Conservation (phyloP, 2,113 vertebrate species). For the Asarcornis scutulata region DNA sequence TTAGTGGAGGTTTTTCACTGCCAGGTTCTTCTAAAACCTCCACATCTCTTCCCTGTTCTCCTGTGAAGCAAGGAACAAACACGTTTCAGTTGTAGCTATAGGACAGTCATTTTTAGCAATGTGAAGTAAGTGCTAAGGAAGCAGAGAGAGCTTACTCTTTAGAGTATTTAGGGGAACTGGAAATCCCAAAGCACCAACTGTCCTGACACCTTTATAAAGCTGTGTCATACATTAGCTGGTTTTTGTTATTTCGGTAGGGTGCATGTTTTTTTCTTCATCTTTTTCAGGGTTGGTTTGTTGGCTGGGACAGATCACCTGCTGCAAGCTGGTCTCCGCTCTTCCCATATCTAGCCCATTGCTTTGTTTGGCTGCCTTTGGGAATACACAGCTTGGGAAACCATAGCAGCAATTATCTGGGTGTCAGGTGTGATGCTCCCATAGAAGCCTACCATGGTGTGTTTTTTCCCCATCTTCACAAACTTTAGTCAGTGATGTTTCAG, state of each 20-base stretch:
- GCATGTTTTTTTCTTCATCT: rapidly evolving
- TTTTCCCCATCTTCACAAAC: not conserved
- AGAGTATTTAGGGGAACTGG: not conserved
- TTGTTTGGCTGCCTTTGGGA: not conserved
- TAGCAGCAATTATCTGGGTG: not conserved
- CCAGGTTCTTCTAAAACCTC: not conserved
- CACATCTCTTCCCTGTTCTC: not conserved
- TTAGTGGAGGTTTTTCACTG: not conserved
- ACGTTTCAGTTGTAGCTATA: not conserved
- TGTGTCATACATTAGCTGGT: not conserved
- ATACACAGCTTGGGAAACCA: rapidly evolving
- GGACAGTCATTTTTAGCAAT: not conserved
- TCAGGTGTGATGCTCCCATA: not conserved
- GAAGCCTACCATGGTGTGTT: not conserved
- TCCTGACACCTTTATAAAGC: not conserved
- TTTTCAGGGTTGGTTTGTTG: not conserved
- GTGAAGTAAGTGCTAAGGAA: not conserved
- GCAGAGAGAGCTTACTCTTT: no score
- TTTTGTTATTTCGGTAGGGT: not conserved
- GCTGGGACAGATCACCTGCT: not conserved
- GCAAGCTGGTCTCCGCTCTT: not conserved
- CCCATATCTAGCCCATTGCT: rapidly evolving
- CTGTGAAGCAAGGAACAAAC: not conserved
- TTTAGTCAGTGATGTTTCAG: not conserved
- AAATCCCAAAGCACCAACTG: not conserved